Conservation (phyloP, 2,797 vertebrate species). For the Arctocebus calabarensis region DNA sequence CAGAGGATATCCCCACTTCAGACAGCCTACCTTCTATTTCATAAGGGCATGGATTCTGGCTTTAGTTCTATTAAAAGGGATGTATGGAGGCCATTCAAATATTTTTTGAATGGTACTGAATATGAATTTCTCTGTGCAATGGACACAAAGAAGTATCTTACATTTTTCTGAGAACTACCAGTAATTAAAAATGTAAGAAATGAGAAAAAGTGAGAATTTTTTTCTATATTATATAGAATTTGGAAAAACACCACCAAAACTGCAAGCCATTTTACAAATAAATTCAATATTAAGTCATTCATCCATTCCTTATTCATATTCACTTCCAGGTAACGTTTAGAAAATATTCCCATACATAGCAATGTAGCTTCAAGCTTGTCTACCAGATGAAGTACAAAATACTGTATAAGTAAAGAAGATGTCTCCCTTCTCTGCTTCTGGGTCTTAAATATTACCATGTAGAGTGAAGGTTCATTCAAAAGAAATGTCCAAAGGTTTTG, state of each 20-base stretch:
- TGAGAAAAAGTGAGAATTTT: conserved; percentile 4
- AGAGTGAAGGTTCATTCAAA: conserved; percentile 2
- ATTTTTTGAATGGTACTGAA: conserved; percentile 21
- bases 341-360: not conserved
- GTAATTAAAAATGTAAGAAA: conserved; percentile 66
- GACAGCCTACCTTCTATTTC: not conserved
- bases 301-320: conserved; percentile 38
- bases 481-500: conserved; percentile 49
- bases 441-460: not conserved
- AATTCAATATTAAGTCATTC: conserved; percentile 58
- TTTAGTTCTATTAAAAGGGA: conserved; percentile 50
- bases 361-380: conserved; percentile 37
- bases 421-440: not conserved
- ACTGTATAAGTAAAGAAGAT: not conserved
- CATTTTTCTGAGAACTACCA: conserved; percentile 67
- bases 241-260: conserved; percentile 46
- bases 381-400: conserved; percentile 34
- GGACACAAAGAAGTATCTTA: conserved; percentile 64
- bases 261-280: conserved; percentile 52
- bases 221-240: conserved; percentile 62
- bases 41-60: not conserved
- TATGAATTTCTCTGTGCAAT: conserved; percentile 42
- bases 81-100: conserved; percentile 32
- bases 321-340: conserved; percentile 50
- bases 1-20: not conserved